These are phyloP conservation scores for Drosophila barbarae DNA, from an alignment of 2,888 invertebrate genomes.

Conservation along the genomic window DNA sequence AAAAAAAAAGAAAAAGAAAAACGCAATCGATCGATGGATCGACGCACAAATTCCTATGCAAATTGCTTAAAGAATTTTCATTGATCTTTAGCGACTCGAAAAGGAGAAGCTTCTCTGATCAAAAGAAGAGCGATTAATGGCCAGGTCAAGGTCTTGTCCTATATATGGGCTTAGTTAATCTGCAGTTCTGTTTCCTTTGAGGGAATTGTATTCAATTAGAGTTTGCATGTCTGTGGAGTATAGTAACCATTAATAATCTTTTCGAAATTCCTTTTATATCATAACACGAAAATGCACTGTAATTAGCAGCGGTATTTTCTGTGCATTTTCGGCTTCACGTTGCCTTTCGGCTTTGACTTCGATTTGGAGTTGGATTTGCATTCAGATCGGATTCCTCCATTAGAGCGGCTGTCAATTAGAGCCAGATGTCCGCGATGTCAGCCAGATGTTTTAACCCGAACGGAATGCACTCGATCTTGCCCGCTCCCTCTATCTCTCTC, in stretches of 20 bases:
- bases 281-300: constrained; percentile 5
- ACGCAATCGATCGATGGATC: constrained; percentile 6
- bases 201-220: neutral
- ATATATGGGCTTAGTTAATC: neutral
- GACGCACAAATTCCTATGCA: constrained; percentile 33
- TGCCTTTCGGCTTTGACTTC: constrained; percentile 14
- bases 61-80: constrained; percentile 17
- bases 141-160: constrained; percentile 17
- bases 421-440: constrained; percentile 27
- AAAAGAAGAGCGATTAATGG: neutral
- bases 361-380: constrained; percentile 6
- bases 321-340: constrained; percentile 1
- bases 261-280: neutral
- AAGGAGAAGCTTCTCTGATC: neutral
- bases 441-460: constrained; percentile 15
- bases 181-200: neutral
- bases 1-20: neutral
- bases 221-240: neutral
- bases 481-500: neutral
- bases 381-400: constrained; percentile 30
- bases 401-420: constrained; percentile 35
- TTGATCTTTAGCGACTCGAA: constrained; percentile 6
- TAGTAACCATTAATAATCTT: neutral
- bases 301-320: constrained; percentile 26
- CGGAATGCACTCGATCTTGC: constrained; percentile 19